Evolutionary conservation across 2,113 vertebrate genomes (phyloP), one percentile per base, ranked within the genome.

Genomic region (Phalacrocorax pelagicus): DNA sequence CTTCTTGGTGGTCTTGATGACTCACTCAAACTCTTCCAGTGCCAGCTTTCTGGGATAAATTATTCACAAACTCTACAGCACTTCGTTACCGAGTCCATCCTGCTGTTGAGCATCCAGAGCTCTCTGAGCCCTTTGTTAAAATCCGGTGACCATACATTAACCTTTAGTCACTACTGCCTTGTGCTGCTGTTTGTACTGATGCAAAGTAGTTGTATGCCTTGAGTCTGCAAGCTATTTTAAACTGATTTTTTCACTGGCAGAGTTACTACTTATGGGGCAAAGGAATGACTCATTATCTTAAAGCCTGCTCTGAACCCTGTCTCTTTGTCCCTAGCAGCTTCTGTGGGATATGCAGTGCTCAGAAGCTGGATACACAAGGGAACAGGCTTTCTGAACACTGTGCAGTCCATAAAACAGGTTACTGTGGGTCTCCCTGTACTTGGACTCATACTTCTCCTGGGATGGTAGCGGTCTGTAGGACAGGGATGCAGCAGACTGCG

Each of bases 361-460:
- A 58, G 82, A 59, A 69, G 42, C 30, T 67, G 55, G 22, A 12
- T 54, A 20, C n/a, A 24, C 5, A 52, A 73, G 36, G 27, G 78
- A 80, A 55, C 7, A 70, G 58, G 38, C 6, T 59, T 66, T 59
- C 24, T 38, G 54, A 81, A 51, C 12, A 12, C 9, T 8, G 34
- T 40, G 42, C 3, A 3, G 14, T 59, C 44, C 6, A 0, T 65
- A 46, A 18, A 63, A 40, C 29, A n/a, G 27, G 16, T 55, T 23
- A 29, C 15, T 0, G 0, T 26, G 29, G 15, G 14, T 42, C 19
- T 83, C 36, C 51, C 66, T 62, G 38, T 30, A 17, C 19, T 59
- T 0, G 0, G 5, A 44, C 21, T 85, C 62, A 5, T 0, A 2
- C 58, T 73, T 80, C 18, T 58, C 21, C 46, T 84, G 46, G 5